Evolutionary conservation across 2,113 vertebrate species (phyloP).

Genomic region (Synodontis membranacea): DNA sequence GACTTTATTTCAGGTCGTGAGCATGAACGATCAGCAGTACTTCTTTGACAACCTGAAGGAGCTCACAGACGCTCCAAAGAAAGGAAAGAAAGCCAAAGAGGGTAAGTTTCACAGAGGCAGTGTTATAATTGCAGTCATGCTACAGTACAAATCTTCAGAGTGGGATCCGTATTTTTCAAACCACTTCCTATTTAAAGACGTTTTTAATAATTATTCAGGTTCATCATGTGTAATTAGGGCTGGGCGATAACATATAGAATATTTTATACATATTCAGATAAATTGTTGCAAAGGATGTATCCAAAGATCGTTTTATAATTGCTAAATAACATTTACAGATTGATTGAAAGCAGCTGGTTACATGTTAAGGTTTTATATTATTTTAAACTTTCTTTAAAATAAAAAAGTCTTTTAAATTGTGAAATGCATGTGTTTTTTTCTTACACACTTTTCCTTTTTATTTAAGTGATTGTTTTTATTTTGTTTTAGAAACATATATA

Average conservation of each 20-base stretch:
- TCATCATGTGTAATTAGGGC: not conserved
- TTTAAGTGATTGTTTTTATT: not conserved
- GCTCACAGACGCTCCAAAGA: conserved; percentile 78
- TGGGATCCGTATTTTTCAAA: too few species aligned
- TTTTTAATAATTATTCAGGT: not conserved
- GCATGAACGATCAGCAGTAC: conserved; percentile 84
- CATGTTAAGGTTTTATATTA: not conserved
- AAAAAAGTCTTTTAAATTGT: too few species aligned
- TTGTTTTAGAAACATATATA: not conserved
- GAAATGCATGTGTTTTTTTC: not conserved
- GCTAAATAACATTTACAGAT: not conserved
- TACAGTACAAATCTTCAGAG: not conserved
- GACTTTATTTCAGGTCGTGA: conserved; percentile 72
- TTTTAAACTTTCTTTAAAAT: too few species aligned
- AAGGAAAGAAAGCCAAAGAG: conserved; percentile 79
- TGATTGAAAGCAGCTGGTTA: not conserved
- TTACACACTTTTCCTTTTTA: not conserved
- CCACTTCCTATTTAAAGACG: not conserved
- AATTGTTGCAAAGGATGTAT: not conserved
- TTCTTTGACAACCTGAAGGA: conserved; percentile 89
- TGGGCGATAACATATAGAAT: not conserved
- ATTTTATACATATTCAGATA: too few species aligned
- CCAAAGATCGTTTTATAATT: not conserved
- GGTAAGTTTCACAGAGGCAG: conserved; percentile 66
- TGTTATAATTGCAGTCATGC: not conserved